Evolutionary conservation across 2,113 vertebrate species (phyloP).

Genomic region (Xyrauchen texanus): DNA sequence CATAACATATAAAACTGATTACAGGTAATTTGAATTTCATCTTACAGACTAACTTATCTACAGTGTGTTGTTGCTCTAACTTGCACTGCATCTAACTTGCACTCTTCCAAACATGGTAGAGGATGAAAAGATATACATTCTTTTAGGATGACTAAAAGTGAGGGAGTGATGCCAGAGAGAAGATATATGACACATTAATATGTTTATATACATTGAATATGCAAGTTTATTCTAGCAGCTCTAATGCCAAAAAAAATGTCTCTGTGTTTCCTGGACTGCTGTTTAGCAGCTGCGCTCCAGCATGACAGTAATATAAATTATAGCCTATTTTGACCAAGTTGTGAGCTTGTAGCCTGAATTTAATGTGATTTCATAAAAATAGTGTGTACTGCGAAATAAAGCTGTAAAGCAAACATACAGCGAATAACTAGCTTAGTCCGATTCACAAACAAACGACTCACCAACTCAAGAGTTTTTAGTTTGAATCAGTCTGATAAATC

Average conservation of each 20-base stretch:
- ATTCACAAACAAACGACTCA: too few relatives aligned
- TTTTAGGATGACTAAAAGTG: neutral
- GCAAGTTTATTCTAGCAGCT: neutral
- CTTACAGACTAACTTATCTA: neutral
- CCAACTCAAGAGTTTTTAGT: too few relatives aligned
- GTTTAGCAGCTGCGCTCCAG: too few relatives aligned
- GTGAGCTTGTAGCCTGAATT: too few relatives aligned
- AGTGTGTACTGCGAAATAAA: too few relatives aligned
- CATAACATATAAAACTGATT: neutral
- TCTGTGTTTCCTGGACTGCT: too few relatives aligned
- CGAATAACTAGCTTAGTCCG: too few relatives aligned
- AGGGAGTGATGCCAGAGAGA: neutral
- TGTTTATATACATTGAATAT: neutral
- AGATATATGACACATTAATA: neutral
- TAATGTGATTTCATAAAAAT: too few relatives aligned
- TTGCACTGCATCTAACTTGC: conserved; percentile 1
- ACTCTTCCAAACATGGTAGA: conserved; percentile 3
- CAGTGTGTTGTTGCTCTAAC: conserved; percentile 12
- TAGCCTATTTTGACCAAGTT: too few relatives aligned
- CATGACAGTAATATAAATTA: too few relatives aligned
- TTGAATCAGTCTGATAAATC: too few relatives aligned
- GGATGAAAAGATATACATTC: neutral
- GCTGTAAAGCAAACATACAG: too few relatives aligned
- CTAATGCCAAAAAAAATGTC: neutral
- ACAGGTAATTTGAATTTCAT: conserved; percentile 6